phyloP scores from a whole-genome alignment of 1,140 invertebrate genomes.

The Reticulitermes speratus region DNA sequence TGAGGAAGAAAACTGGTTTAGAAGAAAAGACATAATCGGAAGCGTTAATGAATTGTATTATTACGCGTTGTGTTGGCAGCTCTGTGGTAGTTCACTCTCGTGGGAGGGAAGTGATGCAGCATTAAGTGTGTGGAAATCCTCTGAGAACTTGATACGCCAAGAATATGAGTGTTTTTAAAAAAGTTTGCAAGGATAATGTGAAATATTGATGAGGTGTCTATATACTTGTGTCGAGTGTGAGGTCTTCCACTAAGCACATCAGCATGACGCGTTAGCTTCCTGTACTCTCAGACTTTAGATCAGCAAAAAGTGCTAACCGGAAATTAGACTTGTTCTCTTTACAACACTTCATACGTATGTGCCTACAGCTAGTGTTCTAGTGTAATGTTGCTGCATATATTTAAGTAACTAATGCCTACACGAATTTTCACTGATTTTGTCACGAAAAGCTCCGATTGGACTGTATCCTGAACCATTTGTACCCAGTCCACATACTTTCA shows the following conservation, averaged over 20 bases:
- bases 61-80: not conserved
- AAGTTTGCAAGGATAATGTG: not conserved
- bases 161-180: conserved; percentile 12
- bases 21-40: conserved; percentile 1
- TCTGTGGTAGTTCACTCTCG: not conserved
- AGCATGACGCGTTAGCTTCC: not conserved
- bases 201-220: conserved; percentile 10
- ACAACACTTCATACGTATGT: too few species aligned
- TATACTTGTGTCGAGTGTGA: not conserved
- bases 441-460: too few species aligned
- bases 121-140: conserved; percentile 3
- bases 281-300: too few species aligned
- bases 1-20: not conserved
- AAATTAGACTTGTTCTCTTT: too few species aligned
- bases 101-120: not conserved
- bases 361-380: too few species aligned
- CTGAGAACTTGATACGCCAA: not conserved
- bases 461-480: too few species aligned
- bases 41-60: conserved; percentile 15
- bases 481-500: too few species aligned
- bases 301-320: too few species aligned
- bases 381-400: too few species aligned
- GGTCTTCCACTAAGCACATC: not conserved
- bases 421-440: too few species aligned
- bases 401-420: too few species aligned